phyloP scores from a whole-genome alignment of 2,113 vertebrate genomes.

The Cathartes aura region DNA sequence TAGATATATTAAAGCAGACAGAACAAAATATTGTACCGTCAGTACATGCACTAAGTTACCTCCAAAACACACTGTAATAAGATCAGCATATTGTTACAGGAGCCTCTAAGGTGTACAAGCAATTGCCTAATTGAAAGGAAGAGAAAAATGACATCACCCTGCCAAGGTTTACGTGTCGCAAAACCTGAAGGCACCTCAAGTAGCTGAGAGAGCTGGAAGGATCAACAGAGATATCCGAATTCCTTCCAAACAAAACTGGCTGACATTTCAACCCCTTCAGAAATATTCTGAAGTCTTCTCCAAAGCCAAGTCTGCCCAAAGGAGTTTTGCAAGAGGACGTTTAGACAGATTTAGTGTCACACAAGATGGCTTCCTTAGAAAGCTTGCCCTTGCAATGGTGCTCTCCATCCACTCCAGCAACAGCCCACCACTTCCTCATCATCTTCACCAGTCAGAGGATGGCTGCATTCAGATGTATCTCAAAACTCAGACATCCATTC shows the following conservation, averaged over 20 bases:
- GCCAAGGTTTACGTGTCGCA: background rate
- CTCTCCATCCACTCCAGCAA: background rate
- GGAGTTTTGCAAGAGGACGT: background rate
- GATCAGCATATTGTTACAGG: background rate
- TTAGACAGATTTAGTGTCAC: background rate
- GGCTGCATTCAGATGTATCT: background rate
- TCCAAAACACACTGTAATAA: rapidly evolving
- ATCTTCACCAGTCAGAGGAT: background rate
- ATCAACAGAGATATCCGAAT: background rate
- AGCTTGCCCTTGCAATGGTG: background rate
- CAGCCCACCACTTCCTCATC: background rate
- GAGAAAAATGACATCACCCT: background rate
- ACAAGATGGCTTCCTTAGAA: background rate
- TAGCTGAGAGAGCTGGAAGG: background rate
- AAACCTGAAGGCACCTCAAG: background rate
- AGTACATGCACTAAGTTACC: background rate
- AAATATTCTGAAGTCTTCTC: background rate
- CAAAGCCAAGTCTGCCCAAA: background rate
- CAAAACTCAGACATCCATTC: background rate
- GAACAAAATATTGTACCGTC: background rate
- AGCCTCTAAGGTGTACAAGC: background rate
- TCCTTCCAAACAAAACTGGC: background rate
- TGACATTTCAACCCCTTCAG: background rate
- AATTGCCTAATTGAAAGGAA: background rate
- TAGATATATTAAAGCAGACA: background rate